Evolutionary conservation across 2,113 vertebrate genomes (phyloP).

Genomic region (Leucosticte australis): DNA sequence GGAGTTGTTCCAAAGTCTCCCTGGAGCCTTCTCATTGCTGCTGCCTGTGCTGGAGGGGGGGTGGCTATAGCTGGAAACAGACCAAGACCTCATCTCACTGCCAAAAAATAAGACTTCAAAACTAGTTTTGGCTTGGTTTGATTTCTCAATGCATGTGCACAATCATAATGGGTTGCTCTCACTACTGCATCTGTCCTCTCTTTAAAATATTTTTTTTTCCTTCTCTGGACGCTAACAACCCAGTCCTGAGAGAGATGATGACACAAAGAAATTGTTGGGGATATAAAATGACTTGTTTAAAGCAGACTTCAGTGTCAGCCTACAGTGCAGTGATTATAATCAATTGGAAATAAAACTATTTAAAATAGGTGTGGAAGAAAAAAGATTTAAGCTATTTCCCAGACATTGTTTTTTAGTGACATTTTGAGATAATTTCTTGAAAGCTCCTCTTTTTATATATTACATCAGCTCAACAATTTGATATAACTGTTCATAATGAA

Average conservation of each 20-base stretch:
- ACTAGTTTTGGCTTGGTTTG: neutral
- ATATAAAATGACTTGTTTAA: neutral
- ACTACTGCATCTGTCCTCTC: neutral
- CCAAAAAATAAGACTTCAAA: neutral
- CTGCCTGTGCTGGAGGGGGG: rapidly evolving
- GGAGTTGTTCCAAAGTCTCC: neutral
- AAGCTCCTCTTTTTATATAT: neutral
- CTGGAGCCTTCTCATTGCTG: neutral
- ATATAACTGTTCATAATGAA: constrained; percentile 44
- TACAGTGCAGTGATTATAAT: neutral
- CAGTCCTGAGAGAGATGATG: neutral
- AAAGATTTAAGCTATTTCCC: neutral
- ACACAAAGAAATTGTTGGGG: neutral
- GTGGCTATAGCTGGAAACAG: rapidly evolving
- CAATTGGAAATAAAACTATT: constrained; percentile 32
- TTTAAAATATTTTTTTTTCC: neutral
- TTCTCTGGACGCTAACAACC: neutral
- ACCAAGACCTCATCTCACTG: neutral
- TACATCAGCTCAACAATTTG: constrained; percentile 34
- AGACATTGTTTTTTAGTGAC: neutral
- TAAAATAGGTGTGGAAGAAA: neutral
- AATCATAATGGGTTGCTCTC: neutral
- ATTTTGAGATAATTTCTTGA: constrained; percentile 26
- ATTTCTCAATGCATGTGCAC: neutral
- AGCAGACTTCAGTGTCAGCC: neutral